These are phyloP conservation scores for Sapajus apella DNA, from an alignment of 2,113 vertebrate species.

Conservation along the genomic window DNA sequence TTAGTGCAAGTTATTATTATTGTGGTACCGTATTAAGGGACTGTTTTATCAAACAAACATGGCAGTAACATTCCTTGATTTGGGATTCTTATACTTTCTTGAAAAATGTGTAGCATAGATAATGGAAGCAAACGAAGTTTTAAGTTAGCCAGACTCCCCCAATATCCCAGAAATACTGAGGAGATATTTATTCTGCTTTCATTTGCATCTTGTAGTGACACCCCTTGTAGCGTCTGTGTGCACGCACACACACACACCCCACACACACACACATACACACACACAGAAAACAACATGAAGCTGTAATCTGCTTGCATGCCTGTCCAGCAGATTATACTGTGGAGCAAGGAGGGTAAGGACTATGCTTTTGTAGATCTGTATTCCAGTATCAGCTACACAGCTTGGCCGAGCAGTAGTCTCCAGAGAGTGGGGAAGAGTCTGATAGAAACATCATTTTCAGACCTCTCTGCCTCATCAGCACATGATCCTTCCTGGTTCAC, in stretches of 20 bases:
- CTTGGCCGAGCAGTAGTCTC: neutral
- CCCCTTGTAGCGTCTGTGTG: fast-evolving
- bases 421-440: neutral
- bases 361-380: neutral
- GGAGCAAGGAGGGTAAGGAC: neutral
- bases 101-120: neutral
- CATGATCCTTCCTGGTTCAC: neutral
- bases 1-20: neutral
- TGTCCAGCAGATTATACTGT: neutral
- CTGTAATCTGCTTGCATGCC: neutral
- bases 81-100: neutral
- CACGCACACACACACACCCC: neutral
- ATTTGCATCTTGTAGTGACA: neutral
- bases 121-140: neutral
- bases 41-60: neutral
- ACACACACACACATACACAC: neutral
- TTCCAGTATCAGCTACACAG: neutral
- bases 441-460: neutral
- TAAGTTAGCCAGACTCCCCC: neutral
- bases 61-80: neutral
- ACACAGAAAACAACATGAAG: neutral
- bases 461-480: neutral
- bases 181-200: neutral
- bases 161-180: neutral
- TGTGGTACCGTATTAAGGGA: neutral